These are phyloP conservation scores for Macrosteles quadrilineatus DNA, from an alignment of 1,140 invertebrate species.

Conservation along the genomic window DNA sequence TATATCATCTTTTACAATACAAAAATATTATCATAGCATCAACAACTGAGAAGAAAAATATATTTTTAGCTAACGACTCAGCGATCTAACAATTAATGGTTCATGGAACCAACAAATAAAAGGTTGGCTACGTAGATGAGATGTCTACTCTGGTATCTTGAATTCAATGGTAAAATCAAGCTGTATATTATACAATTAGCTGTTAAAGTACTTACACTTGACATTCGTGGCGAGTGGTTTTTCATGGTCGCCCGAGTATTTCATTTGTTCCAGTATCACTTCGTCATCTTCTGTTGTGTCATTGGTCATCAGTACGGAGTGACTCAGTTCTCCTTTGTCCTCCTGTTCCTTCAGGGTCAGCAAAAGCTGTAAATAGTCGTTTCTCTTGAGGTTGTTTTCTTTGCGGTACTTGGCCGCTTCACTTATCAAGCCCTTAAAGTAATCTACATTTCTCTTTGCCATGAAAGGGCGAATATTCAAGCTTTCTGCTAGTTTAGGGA, in stretches of 20 bases:
- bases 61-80: too few relatives aligned
- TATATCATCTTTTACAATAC: too few relatives aligned
- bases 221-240: background rate
- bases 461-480: slow-evolving; percentile 26
- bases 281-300: slow-evolving; percentile 39
- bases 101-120: too few relatives aligned
- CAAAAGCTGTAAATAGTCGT: slow-evolving; percentile 44
- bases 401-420: slow-evolving; percentile 39
- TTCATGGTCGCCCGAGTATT: background rate
- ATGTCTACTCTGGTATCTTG: too few relatives aligned
- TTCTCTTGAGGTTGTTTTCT: slow-evolving; percentile 29
- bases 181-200: too few relatives aligned
- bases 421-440: slow-evolving; percentile 34
- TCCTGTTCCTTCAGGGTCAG: slow-evolving; percentile 14
- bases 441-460: slow-evolving; percentile 27
- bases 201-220: background rate
- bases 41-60: too few relatives aligned
- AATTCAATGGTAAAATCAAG: too few relatives aligned
- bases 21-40: too few relatives aligned
- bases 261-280: background rate
- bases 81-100: too few relatives aligned
- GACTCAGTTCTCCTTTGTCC: slow-evolving; percentile 37
- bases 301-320: slow-evolving; percentile 7
- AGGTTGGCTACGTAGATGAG: too few relatives aligned
- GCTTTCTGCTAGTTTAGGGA: slow-evolving; percentile 22